Evolutionary conservation across 1,140 invertebrate species (phyloP), one percentile per base, ranked within the genome.

Genomic region (Thalassaphorura encarpata): DNA sequence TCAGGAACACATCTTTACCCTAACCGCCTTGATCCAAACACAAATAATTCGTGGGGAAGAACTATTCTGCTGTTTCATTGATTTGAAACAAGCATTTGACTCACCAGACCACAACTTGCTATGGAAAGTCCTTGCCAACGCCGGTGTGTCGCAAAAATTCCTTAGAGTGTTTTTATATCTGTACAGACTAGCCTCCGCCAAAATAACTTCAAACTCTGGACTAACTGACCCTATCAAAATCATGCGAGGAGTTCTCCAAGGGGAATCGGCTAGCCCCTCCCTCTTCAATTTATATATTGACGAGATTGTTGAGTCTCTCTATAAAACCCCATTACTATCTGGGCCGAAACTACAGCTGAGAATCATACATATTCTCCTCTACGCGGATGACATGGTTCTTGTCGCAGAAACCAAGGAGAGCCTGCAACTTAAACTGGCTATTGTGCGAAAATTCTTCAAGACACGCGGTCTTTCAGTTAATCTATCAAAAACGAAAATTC

Each of bases 11-110:
- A 60, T 67, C 11, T 68, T 64, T 29, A 36, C 57, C 1, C 29
- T 69, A 2, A 59, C 52, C n/a, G 46, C 56, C 13, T 47, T 51
- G 15, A 60, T 67, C 21, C 56, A 67, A 16, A 29, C 54, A n/a
- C 31, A 43, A 31, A 18, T 66, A 6, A n/a, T n/a, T n/a, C n/a
- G n/a, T n/a, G 39, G 21, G 11, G 31, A 51, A 31, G 55, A 50
- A 33, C n/a, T 68, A 15, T 68, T 54, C 40, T 41, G 54, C 3
- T 16, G 61, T 6, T 67, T 67, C 33, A 49, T 68, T 19, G 66
- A 68, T 54, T 67, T 66, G 42, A 31, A 51, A 11, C 31, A 58
- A 23, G 67, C 65, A 1, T 68, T 68, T 49, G 54, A 63, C 19
- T 64, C 61, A 6, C 41, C 68, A 6, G 5, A 39, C 5, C 67